Conservation (phyloP, 1,140 invertebrate species). For the Heliconius eleuchia region DNA sequence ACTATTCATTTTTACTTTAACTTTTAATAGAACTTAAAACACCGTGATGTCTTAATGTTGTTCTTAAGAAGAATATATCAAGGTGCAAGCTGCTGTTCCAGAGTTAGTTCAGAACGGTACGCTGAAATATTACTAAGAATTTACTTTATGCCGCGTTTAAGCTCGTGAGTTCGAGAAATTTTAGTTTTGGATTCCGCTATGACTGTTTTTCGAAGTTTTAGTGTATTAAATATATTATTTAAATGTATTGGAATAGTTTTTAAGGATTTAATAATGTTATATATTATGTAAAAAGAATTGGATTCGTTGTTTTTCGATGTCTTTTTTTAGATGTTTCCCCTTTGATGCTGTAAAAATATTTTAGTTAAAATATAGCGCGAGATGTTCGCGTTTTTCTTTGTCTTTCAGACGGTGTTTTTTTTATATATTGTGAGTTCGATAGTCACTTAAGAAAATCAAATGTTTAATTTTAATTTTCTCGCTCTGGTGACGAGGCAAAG, state of each 20-base stretch:
- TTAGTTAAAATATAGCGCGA: too few species aligned
- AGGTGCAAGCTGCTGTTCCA: not conserved
- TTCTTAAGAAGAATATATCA: constrained; percentile 2
- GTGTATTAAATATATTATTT: not conserved
- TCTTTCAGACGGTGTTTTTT: too few species aligned
- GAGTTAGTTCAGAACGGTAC: not conserved
- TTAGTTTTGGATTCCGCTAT: not conserved
- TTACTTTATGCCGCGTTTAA: constrained; percentile 4
- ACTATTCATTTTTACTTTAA: constrained; percentile 3
- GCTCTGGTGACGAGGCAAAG: too few species aligned
- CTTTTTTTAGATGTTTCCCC: too few species aligned
- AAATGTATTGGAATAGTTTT: not conserved
- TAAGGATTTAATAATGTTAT: too few species aligned
- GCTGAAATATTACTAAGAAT: constrained; percentile 5
- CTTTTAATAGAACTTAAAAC: not conserved
- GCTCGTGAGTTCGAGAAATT: not conserved
- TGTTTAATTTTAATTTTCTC: too few species aligned
- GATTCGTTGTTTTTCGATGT: too few species aligned
- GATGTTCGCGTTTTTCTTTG: too few species aligned
- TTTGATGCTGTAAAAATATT: too few species aligned
- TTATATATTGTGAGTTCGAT: too few species aligned
- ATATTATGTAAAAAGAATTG: too few species aligned
- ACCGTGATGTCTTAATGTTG: constrained; percentile 2
- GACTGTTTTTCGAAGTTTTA: not conserved
- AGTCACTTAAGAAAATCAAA: too few species aligned